Conservation (phyloP, 2,888 invertebrate genomes). For the Dermolepida albohirtum region DNA sequence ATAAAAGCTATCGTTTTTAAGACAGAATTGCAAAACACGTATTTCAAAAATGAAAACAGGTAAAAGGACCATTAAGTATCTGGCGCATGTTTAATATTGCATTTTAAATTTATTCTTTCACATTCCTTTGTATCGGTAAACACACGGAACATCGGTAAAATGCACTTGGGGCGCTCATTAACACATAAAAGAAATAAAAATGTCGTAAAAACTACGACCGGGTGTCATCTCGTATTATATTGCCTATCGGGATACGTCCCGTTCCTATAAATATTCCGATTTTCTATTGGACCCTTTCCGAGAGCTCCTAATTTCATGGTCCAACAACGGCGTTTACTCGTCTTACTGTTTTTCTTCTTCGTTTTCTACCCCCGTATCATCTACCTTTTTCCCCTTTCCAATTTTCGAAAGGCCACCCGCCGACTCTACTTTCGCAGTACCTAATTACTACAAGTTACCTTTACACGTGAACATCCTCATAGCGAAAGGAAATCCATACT, state of each 20-base stretch:
- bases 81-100: slow-evolving; percentile 21
- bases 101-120: slow-evolving; percentile 24
- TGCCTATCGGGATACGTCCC: slow-evolving; percentile 48
- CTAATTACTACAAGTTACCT: slow-evolving; percentile 34
- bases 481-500: slow-evolving; percentile 10
- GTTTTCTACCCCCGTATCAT: slow-evolving; percentile 61
- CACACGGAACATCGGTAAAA: slow-evolving; percentile 28
- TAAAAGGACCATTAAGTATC: slow-evolving; percentile 15
- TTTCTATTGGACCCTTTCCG: slow-evolving; percentile 58
- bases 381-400: slow-evolving; percentile 32
- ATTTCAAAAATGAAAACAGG: slow-evolving; percentile 1
- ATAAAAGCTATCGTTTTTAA: background rate
- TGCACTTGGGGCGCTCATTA: slow-evolving; percentile 47
- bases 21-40: background rate
- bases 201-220: slow-evolving; percentile 51
- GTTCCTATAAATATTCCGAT: slow-evolving; percentile 57
- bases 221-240: slow-evolving; percentile 51
- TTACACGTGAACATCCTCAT: slow-evolving; percentile 12
- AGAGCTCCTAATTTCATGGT: slow-evolving; percentile 63
- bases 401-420: slow-evolving; percentile 30
- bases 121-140: slow-evolving; percentile 28
- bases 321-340: slow-evolving; percentile 57
- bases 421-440: slow-evolving; percentile 11
- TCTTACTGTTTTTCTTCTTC: slow-evolving; percentile 58
- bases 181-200: slow-evolving; percentile 53